Evolutionary conservation across 2,797 vertebrate genomes (phyloP).

Genomic region (Coranthus polyacanthus): DNA sequence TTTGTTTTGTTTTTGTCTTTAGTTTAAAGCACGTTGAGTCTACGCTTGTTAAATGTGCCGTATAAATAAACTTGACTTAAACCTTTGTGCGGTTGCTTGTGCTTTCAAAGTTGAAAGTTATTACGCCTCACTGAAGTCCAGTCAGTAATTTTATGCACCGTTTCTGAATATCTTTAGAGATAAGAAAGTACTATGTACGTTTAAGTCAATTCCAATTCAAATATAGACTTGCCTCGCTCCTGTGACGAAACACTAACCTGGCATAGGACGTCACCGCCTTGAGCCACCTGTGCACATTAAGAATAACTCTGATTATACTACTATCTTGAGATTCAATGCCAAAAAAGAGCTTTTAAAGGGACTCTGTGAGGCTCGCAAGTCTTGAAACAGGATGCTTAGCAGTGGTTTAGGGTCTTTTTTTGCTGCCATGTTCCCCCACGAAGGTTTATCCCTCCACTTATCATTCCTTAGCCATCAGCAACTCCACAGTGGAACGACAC

Average conservation of each 20-base stretch:
- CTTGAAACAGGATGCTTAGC: slow-evolving; percentile 71
- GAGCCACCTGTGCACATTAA: slow-evolving; percentile 49
- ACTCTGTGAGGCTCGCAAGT: slow-evolving; percentile 44
- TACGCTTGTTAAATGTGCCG: too few species aligned
- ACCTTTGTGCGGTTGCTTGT: too few species aligned
- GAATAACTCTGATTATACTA: slow-evolving; percentile 19
- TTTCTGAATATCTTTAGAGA: background rate
- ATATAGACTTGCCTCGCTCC: background rate
- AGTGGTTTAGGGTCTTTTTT: slow-evolving; percentile 44
- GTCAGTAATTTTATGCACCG: background rate
- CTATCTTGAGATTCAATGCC: background rate
- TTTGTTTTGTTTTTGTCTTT: too few species aligned
- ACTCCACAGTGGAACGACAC: slow-evolving; percentile 63
- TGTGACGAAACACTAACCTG: slow-evolving; percentile 1
- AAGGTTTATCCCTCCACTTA: slow-evolving; percentile 73
- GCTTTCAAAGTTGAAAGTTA: too few species aligned
- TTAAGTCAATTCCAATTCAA: background rate
- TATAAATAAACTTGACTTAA: too few species aligned
- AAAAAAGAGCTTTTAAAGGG: slow-evolving; percentile 46
- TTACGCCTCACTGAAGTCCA: too few species aligned
- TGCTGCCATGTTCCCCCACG: slow-evolving; percentile 47
- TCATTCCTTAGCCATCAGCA: slow-evolving; percentile 76
- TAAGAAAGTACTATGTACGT: background rate
- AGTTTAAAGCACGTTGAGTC: too few species aligned
- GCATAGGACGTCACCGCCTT: background rate